These are phyloP conservation scores for Aphaenogaster floridana DNA, from an alignment of 1,140 invertebrate species.

Conservation along the genomic window DNA sequence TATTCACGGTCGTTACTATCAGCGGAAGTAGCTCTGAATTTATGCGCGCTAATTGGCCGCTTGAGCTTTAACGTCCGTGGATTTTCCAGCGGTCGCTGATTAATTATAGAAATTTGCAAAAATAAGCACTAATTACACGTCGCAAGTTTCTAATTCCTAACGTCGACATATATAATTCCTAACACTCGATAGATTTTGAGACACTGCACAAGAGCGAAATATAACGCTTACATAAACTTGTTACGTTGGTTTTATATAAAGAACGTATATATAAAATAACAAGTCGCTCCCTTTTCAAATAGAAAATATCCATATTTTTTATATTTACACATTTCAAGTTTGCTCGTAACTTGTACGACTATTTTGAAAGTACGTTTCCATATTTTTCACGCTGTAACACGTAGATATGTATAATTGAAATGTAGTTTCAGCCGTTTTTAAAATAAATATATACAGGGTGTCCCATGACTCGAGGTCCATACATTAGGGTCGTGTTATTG, in stretches of 20 bases:
- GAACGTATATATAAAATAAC: not conserved
- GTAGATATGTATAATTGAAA: not conserved
- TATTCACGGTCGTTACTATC: slow-evolving; percentile 22
- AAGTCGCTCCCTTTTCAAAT: not conserved
- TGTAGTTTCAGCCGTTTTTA: not conserved
- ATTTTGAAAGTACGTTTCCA: not conserved
- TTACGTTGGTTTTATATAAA: not conserved
- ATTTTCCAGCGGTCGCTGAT: slow-evolving; percentile 20
- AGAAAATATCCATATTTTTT: slow-evolving; percentile 19
- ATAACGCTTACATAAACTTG: not conserved
- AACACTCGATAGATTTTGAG: not conserved
- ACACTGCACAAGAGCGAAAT: not conserved
- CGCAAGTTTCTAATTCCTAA: not conserved
- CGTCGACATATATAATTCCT: not conserved
- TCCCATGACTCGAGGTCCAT: too few relatives aligned
- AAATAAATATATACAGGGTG: not conserved
- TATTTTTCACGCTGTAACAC: not conserved
- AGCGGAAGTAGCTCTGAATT: slow-evolving; percentile 31
- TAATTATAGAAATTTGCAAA: slow-evolving; percentile 11
- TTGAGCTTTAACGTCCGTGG: slow-evolving; percentile 36
- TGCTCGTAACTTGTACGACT: not conserved
- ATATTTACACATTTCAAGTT: slow-evolving; percentile 11
- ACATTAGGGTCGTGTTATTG: too few relatives aligned
- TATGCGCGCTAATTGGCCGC: slow-evolving; percentile 50
- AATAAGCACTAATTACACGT: slow-evolving; percentile 10